A percentile compares a stretch with the other conserved stretches of the same genome.
phyloP scores from a whole-genome alignment of 2,113 vertebrate genomes.

The Caracal caracal region DNA sequence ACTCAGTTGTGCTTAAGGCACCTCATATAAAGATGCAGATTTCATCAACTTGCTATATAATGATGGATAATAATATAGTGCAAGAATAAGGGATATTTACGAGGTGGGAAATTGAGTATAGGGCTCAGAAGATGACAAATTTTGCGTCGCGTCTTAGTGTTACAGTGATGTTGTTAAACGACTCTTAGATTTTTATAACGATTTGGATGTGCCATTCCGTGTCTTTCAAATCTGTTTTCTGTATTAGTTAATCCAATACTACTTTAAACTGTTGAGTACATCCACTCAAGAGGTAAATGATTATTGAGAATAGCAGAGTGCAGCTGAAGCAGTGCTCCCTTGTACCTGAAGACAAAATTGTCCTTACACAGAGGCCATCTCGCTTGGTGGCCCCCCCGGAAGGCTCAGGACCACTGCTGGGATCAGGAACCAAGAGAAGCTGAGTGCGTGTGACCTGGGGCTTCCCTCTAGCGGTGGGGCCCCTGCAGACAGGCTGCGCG shows the following conservation, averaged over 20 bases:
- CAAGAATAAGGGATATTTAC: neutral
- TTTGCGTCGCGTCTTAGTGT: neutral
- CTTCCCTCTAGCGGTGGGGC: neutral
- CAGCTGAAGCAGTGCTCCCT: neutral
- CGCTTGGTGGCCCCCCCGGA: no score
- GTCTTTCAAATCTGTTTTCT: neutral
- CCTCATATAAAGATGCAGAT: neutral
- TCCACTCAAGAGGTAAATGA: neutral
- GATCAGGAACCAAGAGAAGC: no score
- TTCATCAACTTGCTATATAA: neutral
- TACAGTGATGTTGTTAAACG: neutral
- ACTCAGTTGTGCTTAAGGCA: neutral
- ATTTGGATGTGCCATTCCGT: no score
- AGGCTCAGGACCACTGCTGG: neutral
- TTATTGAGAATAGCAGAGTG: neutral
- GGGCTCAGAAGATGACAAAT: neutral
- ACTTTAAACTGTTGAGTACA: neutral
- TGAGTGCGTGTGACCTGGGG: neutral
- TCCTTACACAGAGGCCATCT: neutral
- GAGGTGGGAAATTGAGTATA: neutral
- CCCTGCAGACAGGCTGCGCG: rapidly evolving
- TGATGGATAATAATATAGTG: neutral
- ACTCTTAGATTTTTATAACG: neutral
- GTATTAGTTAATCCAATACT: slow-evolving; percentile 34
- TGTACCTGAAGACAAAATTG: neutral